phyloP scores from a whole-genome alignment of 2,797 vertebrate genomes.

The Crax fasciolata region DNA sequence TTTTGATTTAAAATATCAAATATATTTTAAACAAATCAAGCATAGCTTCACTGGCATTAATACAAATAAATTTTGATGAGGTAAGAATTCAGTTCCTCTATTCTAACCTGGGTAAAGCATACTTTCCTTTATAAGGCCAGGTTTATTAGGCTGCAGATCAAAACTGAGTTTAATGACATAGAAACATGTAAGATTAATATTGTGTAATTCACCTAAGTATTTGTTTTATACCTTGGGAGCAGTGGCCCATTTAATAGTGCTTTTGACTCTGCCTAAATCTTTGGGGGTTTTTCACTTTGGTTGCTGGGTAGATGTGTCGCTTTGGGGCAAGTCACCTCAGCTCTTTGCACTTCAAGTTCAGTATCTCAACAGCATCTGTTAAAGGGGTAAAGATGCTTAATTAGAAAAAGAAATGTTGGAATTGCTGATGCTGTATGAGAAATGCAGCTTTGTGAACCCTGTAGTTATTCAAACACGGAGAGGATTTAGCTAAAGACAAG shows the following conservation, averaged over 20 bases:
- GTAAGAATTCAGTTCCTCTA: neutral
- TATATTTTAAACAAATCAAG: neutral
- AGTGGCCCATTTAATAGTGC: neutral
- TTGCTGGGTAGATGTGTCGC: neutral
- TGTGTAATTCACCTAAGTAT: neutral
- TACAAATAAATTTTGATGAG: neutral
- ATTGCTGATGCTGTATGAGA: neutral
- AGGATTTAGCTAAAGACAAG: constrained; percentile 15
- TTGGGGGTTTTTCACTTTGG: neutral
- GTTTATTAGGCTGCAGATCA: neutral
- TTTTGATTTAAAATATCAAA: neutral
- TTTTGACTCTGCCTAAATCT: neutral
- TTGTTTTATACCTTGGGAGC: neutral
- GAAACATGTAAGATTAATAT: constrained; percentile 1
- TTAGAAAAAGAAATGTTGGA: neutral
- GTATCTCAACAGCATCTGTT: neutral
- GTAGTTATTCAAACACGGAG: neutral
- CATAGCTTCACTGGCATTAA: neutral
- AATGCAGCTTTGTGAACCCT: neutral
- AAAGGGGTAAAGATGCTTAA: neutral
- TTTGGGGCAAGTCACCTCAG: neutral
- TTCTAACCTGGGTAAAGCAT: neutral
- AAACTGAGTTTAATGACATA: constrained; percentile 21
- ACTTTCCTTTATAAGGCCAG: neutral
- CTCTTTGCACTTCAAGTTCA: neutral